Evolutionary conservation across 1,140 invertebrate genomes (phyloP).

Genomic region (Drosophila tropicalis): DNA sequence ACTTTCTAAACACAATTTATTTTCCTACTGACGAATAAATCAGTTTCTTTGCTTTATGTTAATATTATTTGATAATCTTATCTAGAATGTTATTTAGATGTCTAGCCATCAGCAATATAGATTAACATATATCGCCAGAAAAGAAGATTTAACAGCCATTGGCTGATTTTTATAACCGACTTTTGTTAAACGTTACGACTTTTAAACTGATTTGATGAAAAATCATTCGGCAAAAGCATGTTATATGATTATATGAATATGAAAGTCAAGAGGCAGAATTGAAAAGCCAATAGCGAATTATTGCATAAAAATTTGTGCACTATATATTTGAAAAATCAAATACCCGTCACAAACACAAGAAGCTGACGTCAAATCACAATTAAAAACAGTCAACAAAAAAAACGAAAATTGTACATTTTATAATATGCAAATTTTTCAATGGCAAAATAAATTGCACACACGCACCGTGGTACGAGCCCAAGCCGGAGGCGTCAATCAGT

Average conservation of each 20-base stretch:
- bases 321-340: background rate
- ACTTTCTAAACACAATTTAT: too few relatives aligned
- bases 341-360: background rate
- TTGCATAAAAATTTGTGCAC: background rate
- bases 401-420: background rate
- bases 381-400: slow-evolving; percentile 13
- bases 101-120: too few relatives aligned
- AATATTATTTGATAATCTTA: too few relatives aligned
- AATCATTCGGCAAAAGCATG: background rate
- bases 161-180: too few relatives aligned
- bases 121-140: too few relatives aligned
- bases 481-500: slow-evolving; percentile 61
- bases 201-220: background rate
- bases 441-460: slow-evolving; percentile 39
- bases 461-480: slow-evolving; percentile 23
- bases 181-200: too few relatives aligned
- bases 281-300: background rate
- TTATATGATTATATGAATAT: background rate
- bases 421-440: slow-evolving; percentile 53
- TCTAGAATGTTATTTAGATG: too few relatives aligned
- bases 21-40: too few relatives aligned
- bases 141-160: too few relatives aligned
- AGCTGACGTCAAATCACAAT: slow-evolving; percentile 28
- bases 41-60: too few relatives aligned
- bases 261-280: background rate